Conservation (phyloP, 2,888 invertebrate genomes). For the Meliscaeva auricollis region DNA sequence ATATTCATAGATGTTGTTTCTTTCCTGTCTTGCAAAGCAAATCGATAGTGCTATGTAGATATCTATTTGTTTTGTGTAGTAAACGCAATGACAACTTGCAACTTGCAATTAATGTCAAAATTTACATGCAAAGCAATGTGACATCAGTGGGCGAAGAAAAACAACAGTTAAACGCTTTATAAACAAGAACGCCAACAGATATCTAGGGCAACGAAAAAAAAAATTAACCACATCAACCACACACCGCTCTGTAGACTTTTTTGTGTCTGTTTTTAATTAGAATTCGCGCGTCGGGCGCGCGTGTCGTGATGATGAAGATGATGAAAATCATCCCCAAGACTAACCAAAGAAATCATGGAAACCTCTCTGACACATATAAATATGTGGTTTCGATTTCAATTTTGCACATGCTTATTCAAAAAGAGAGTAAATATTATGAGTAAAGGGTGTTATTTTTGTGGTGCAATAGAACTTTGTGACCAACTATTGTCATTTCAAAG, state of each 20-base stretch:
- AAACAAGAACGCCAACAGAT: conserved; percentile 1
- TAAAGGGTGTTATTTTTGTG: neutral
- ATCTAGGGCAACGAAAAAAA: conserved; percentile 46
- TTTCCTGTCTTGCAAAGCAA: conserved; percentile 7
- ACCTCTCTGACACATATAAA: conserved; percentile 64
- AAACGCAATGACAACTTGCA: conserved; percentile 55
- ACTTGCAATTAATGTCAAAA: conserved; percentile 70
- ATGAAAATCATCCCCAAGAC: conserved; percentile 49
- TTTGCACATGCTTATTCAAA: conserved; percentile 17
- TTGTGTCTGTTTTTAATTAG: neutral
- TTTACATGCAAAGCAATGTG: conserved; percentile 56
- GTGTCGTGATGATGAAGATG: conserved; percentile 4
- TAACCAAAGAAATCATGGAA: conserved; percentile 36
- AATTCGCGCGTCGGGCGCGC: conserved; percentile 6
- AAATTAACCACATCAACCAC: conserved; percentile 20
- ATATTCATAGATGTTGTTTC: conserved; percentile 57
- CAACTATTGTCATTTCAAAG: too few species aligned
- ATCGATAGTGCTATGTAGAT: neutral
- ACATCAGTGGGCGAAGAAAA: conserved; percentile 43
- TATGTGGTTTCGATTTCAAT: conserved; percentile 59
- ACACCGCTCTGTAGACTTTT: neutral
- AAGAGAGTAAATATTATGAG: neutral
- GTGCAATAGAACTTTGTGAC: neutral
- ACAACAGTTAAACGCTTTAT: conserved; percentile 32
- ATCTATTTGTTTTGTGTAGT: neutral